Percentiles rank a stretch among this genome's conserved stretches.
Evolutionary conservation across 2,888 invertebrate genomes (phyloP).

Genomic region (Trachelus tabidus): DNA sequence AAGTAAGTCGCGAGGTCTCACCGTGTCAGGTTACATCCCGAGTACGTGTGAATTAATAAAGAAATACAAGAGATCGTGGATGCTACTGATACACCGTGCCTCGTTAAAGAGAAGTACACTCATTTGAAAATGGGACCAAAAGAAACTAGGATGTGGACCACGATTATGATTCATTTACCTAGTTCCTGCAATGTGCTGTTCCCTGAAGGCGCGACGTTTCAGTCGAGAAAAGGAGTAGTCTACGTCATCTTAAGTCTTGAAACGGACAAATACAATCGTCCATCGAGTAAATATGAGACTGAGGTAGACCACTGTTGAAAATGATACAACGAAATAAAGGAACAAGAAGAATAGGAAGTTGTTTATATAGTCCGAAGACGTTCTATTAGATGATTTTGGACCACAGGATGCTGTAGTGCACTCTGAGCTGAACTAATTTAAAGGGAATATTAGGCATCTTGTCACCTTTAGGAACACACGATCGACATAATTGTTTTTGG

Average conservation of each 20-base stretch:
- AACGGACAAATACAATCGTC: not conserved
- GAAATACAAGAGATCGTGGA: not conserved
- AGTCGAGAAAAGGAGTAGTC: not conserved
- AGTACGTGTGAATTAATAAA: not conserved
- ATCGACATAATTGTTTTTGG: not conserved
- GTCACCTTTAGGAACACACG: not conserved
- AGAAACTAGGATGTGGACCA: not conserved
- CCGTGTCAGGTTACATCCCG: not conserved
- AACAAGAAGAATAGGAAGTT: not conserved
- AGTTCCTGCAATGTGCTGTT: not conserved
- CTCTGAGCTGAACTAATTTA: not conserved
- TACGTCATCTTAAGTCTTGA: not conserved
- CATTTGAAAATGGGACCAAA: not conserved
- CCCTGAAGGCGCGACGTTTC: not conserved
- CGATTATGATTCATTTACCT: not conserved
- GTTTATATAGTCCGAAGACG: not conserved
- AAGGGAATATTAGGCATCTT: not conserved
- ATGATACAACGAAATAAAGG: not conserved
- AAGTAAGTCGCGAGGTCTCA: not conserved
- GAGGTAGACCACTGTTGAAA: not conserved
- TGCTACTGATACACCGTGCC: not conserved
- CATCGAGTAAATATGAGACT: not conserved
- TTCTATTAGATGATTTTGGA: not conserved
- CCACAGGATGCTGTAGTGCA: not conserved
- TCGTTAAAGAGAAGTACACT: not conserved